These are phyloP conservation scores for Apamea crenata DNA, from an alignment of 2,888 invertebrate genomes.

Conservation along the genomic window DNA sequence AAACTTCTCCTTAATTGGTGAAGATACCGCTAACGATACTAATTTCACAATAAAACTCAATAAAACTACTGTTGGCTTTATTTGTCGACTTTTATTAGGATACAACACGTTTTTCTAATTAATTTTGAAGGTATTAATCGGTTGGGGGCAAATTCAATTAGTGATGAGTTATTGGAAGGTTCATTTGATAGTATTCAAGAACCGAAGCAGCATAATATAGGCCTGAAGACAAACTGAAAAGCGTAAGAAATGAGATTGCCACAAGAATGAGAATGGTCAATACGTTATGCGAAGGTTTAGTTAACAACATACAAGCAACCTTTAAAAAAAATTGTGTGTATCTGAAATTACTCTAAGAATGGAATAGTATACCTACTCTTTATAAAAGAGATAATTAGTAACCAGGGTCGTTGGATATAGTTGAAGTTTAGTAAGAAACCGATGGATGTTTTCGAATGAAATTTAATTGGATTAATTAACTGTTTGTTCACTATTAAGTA, in stretches of 20 bases:
- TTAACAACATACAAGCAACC: background rate
- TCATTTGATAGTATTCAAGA: background rate
- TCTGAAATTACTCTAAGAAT: background rate
- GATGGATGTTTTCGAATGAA: no score
- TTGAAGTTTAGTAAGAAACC: no score
- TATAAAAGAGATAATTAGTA: no score
- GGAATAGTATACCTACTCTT: no score
- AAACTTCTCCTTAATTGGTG: slow-evolving; percentile 57
- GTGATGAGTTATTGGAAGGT: slow-evolving; percentile 34
- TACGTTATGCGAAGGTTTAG: background rate
- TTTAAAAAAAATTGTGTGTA: background rate
- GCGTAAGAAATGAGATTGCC: background rate
- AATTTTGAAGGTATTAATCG: slow-evolving; percentile 55
- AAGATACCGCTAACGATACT: slow-evolving; percentile 43
- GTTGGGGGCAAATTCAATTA: slow-evolving; percentile 18
- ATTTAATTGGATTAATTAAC: no score
- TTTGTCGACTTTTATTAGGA: slow-evolving; percentile 67
- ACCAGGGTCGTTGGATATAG: no score
- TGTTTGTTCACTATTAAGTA: no score
- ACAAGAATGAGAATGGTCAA: background rate
- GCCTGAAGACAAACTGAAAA: background rate
- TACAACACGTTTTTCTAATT: slow-evolving; percentile 71
- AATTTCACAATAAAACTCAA: slow-evolving; percentile 67
- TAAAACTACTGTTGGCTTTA: slow-evolving; percentile 66
- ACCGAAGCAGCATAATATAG: background rate